These are phyloP conservation scores for Hetaerina titia DNA, from an alignment of 2,888 invertebrate genomes.

Conservation along the genomic window DNA sequence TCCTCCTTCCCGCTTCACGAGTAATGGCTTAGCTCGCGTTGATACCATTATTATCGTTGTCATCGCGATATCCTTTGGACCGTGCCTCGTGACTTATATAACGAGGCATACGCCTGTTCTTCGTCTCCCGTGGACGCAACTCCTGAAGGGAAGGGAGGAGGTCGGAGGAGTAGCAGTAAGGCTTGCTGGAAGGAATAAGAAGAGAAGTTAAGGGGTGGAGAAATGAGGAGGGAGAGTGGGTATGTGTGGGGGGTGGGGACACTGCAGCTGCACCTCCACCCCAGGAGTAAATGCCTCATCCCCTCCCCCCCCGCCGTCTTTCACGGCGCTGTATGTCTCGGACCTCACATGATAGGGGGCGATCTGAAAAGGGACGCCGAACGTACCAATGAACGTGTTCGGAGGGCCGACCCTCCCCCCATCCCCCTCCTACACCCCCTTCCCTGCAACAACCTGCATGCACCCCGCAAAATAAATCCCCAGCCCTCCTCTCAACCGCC, in stretches of 20 bases:
- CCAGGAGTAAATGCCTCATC: background rate
- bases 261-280: background rate
- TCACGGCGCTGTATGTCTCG: background rate
- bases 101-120: no score
- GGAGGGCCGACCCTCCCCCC: background rate
- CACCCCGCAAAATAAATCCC: background rate
- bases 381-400: slow-evolving; percentile 24
- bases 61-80: background rate
- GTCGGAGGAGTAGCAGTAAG: no score
- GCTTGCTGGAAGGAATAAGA: no score
- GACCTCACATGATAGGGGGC: background rate
- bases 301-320: background rate
- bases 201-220: no score
- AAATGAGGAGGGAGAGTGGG: background rate
- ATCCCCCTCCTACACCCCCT: background rate
- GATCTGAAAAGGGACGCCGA: background rate
- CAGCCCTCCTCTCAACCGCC: no score
- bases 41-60: background rate
- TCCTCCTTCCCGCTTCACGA: background rate
- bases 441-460: background rate
- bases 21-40: background rate
- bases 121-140: no score
- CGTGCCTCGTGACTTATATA: background rate
- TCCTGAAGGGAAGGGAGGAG: no score
- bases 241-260: background rate